A percentile compares a stretch with the other conserved stretches of the same genome.
phyloP scores from a whole-genome alignment of 2,113 vertebrate species.

The Lasiurus borealis region DNA sequence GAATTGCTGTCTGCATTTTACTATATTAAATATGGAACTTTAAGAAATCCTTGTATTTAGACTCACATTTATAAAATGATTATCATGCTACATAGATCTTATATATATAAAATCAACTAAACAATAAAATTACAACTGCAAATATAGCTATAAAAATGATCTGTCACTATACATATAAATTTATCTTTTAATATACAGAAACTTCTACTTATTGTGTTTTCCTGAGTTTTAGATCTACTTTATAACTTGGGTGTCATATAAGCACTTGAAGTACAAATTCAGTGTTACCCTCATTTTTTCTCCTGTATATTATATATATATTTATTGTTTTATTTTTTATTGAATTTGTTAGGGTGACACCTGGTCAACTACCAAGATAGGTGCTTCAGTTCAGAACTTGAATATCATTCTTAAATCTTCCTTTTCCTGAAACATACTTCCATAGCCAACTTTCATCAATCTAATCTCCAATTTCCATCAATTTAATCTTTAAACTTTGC shows the following conservation, averaged over 20 bases:
- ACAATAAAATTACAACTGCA: neutral
- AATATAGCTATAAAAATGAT: neutral
- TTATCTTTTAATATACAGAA: neutral
- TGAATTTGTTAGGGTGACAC: no score
- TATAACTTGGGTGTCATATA: neutral
- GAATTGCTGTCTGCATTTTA: neutral
- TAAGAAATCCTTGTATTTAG: neutral
- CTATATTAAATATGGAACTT: neutral
- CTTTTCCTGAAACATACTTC: neutral
- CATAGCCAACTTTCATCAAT: neutral
- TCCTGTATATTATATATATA: neutral
- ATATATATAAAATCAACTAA: neutral
- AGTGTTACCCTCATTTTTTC: neutral
- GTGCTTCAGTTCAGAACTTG: neutral
- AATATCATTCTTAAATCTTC: neutral
- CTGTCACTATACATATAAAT: neutral
- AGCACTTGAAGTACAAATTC: neutral
- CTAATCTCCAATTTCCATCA: neutral
- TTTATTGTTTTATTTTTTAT: no score
- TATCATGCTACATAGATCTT: neutral
- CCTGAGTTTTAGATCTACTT: conserved; percentile 13
- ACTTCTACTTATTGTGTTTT: conserved; percentile 21
- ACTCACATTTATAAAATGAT: neutral
- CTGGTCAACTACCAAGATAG: neutral
- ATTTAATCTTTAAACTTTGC: neutral